Percentiles rank a stretch among this genome's conserved stretches.
These are phyloP conservation scores for Osmerus mordax DNA, from an alignment of 2,113 vertebrate species.

Conservation along the genomic window DNA sequence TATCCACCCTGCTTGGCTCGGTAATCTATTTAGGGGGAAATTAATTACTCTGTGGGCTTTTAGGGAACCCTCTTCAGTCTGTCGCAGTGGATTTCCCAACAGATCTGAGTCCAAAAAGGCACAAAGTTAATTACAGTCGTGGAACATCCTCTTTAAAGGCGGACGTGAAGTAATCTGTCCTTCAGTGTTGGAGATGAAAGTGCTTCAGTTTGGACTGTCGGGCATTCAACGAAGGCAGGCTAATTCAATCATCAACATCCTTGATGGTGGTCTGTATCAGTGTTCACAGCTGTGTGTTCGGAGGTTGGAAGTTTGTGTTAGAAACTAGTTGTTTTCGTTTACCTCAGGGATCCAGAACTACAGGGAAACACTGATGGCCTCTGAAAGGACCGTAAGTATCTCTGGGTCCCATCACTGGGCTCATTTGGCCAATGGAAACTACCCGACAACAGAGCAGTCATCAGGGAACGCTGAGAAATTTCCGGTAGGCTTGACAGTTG, in stretches of 20 bases:
- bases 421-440: background rate
- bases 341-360: conserved; percentile 22
- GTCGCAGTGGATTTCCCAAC: conserved; percentile 50
- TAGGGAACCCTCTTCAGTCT: conserved; percentile 50
- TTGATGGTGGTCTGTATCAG: conserved; percentile 38
- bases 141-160: conserved; percentile 36
- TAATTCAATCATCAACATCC: conserved; percentile 40
- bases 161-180: conserved; percentile 51
- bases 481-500: no score
- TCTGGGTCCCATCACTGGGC: background rate
- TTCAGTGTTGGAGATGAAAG: conserved; percentile 52
- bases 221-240: conserved; percentile 36
- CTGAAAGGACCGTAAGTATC: conserved; percentile 4
- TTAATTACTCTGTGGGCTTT: conserved; percentile 58
- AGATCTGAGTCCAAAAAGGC: conserved; percentile 33
- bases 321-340: conserved; percentile 29
- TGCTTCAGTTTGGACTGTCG: conserved; percentile 40
- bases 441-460: background rate
- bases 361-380: conserved; percentile 14
- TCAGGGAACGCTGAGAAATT: background rate
- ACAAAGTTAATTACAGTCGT: conserved; percentile 53
- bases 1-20: conserved; percentile 35
- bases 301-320: conserved; percentile 34
- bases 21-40: conserved; percentile 62
- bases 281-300: conserved; percentile 36